Percentiles rank a stretch among this genome's conserved stretches.
These are phyloP conservation scores for Metacarcinus magister DNA, from an alignment of 2,888 invertebrate genomes.

Conservation along the genomic window DNA sequence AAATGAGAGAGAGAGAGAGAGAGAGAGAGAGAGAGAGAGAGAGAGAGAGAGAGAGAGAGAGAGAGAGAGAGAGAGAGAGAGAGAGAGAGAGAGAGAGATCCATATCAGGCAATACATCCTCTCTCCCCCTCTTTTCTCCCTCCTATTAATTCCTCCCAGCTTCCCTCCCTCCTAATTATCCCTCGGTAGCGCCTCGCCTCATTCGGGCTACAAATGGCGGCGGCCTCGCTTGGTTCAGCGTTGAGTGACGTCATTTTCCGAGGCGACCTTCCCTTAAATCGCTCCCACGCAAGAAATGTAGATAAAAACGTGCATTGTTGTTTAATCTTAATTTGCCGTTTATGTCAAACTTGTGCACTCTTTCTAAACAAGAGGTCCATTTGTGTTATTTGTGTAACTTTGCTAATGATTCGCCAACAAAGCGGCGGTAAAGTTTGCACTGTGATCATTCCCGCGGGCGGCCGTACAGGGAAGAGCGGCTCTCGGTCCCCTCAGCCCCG, in stretches of 20 bases:
- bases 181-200: background rate
- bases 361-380: background rate
- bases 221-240: background rate
- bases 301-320: background rate
- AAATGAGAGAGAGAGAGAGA: slow-evolving; percentile 40
- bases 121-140: slow-evolving; percentile 26
- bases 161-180: slow-evolving; percentile 26
- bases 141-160: slow-evolving; percentile 26
- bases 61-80: slow-evolving; percentile 52
- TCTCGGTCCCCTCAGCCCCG: too few species aligned
- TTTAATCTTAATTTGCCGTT: background rate
- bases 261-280: background rate
- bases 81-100: slow-evolving; percentile 31
- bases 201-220: slow-evolving; percentile 1
- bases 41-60: slow-evolving; percentile 60
- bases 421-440: background rate
- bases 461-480: background rate
- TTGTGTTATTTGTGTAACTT: background rate
- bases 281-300: background rate
- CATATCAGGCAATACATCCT: slow-evolving; percentile 4
- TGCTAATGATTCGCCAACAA: background rate
- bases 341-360: background rate
- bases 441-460: background rate
- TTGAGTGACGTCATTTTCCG: background rate
- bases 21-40: slow-evolving; percentile 58